Percentiles rank a stretch among this genome's conserved stretches.
phyloP scores from a whole-genome alignment of 2,797 vertebrate genomes.

The Xenentodon cancila region DNA sequence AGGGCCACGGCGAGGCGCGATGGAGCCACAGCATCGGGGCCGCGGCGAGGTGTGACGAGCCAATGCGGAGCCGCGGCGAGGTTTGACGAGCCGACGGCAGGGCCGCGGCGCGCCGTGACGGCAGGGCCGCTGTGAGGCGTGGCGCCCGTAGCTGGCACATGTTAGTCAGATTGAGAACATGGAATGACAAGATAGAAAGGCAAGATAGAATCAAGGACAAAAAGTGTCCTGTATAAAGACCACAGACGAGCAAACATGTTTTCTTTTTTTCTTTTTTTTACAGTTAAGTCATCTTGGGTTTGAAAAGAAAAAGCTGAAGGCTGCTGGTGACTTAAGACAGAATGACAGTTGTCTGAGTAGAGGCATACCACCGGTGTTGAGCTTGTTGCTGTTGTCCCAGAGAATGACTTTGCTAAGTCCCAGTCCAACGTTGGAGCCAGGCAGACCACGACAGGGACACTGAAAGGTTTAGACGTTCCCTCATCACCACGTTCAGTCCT shows the following conservation, averaged over 20 bases:
- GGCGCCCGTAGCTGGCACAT: constrained; percentile 49
- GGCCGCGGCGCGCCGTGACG: no score
- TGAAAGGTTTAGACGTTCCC: constrained; percentile 8
- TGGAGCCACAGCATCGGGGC: no score
- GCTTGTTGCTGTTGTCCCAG: constrained; percentile 65
- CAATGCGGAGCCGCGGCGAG: no score
- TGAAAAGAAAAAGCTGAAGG: constrained; percentile 68
- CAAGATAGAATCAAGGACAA: constrained; percentile 41
- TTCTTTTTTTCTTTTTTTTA: constrained; percentile 24
- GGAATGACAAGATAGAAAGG: constrained; percentile 66
- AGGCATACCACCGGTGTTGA: constrained; percentile 64
- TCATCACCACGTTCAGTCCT: neutral
- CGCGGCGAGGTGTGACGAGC: no score
- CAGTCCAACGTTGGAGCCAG: constrained; percentile 7
- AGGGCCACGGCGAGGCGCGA: no score
- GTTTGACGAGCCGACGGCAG: no score
- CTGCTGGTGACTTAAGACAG: constrained; percentile 86
- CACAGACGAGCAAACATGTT: constrained; percentile 45
- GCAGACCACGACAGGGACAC: constrained; percentile 8
- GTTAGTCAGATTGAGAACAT: constrained; percentile 47
- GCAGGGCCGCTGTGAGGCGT: constrained; percentile 36
- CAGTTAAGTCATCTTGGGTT: constrained; percentile 66
- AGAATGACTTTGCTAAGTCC: constrained; percentile 53
- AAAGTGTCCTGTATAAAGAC: constrained; percentile 38
- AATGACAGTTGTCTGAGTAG: constrained; percentile 66